Evolutionary conservation across 2,797 vertebrate species (phyloP).

Genomic region (Alcedo atthis): DNA sequence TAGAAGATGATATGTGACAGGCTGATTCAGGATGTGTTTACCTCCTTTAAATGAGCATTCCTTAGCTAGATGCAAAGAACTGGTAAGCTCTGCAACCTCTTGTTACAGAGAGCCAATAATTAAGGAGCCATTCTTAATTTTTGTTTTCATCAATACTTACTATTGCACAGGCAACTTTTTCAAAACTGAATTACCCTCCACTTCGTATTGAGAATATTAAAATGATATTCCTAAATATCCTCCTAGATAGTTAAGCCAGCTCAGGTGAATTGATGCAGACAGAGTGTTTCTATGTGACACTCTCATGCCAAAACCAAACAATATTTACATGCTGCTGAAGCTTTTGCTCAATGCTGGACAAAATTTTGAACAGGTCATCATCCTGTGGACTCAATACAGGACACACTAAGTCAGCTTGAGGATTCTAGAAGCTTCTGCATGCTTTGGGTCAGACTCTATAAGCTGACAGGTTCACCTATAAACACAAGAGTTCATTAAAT

Average conservation of each 20-base stretch:
- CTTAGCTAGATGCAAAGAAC: background rate
- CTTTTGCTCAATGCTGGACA: background rate
- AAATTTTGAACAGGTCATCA: background rate
- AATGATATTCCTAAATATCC: background rate
- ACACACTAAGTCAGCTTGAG: background rate
- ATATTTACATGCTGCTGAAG: background rate
- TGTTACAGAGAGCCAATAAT: background rate
- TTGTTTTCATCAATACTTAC: background rate
- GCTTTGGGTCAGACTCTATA: background rate
- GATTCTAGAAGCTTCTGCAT: fast-evolving
- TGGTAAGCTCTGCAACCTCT: background rate
- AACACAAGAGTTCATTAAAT: background rate
- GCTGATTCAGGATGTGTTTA: background rate
- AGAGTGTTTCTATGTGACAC: fast-evolving
- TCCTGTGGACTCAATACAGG: background rate
- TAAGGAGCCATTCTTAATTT: background rate
- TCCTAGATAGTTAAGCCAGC: background rate
- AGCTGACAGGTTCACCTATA: background rate
- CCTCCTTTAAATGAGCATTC: background rate
- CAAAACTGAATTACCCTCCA: background rate
- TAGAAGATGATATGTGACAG: background rate
- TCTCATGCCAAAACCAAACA: background rate
- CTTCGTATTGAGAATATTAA: background rate
- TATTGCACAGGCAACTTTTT: background rate
- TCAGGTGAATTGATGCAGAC: background rate